Conservation (phyloP, 1,140 invertebrate species). For the Drosophila pachea region DNA sequence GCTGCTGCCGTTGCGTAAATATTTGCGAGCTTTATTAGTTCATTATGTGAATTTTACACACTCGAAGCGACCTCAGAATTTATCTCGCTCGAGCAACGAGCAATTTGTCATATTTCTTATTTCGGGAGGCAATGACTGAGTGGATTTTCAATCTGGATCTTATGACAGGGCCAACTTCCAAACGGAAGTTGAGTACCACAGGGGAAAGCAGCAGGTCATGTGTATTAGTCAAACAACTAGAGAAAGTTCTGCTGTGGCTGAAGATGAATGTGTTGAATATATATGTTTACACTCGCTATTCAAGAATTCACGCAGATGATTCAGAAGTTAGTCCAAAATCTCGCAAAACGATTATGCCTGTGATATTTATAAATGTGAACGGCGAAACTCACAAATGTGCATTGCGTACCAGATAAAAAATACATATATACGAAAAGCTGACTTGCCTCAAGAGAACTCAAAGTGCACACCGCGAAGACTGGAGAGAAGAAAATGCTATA, state of each 20-base stretch:
- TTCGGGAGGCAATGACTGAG: background rate
- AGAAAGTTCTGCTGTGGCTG: slow-evolving; percentile 22
- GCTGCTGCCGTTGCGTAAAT: slow-evolving; percentile 61
- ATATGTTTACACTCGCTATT: slow-evolving; percentile 16
- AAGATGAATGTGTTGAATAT: background rate
- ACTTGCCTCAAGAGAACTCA: no score
- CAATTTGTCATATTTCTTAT: slow-evolving; percentile 55
- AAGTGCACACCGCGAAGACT: no score
- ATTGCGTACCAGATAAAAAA: slow-evolving; percentile 5
- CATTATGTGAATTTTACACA: slow-evolving; percentile 59
- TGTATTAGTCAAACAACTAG: slow-evolving; percentile 36
- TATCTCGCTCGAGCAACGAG: slow-evolving; percentile 2
- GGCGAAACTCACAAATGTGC: slow-evolving; percentile 10
- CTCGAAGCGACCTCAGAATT: slow-evolving; percentile 5
- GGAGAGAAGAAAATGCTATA: no score
- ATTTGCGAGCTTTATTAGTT: slow-evolving; percentile 65
- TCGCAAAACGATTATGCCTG: slow-evolving; percentile 21
- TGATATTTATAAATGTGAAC: slow-evolving; percentile 37
- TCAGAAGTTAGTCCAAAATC: slow-evolving; percentile 48
- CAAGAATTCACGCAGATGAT: slow-evolving; percentile 46
- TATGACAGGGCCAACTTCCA: slow-evolving; percentile 45
- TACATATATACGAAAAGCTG: background rate
- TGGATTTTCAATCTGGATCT: slow-evolving; percentile 5
- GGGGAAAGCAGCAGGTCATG: slow-evolving; percentile 34
- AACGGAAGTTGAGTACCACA: slow-evolving; percentile 20